Evolutionary conservation across 2,888 invertebrate genomes (phyloP).

Genomic region (Scaptomyza cyrtandrae): DNA sequence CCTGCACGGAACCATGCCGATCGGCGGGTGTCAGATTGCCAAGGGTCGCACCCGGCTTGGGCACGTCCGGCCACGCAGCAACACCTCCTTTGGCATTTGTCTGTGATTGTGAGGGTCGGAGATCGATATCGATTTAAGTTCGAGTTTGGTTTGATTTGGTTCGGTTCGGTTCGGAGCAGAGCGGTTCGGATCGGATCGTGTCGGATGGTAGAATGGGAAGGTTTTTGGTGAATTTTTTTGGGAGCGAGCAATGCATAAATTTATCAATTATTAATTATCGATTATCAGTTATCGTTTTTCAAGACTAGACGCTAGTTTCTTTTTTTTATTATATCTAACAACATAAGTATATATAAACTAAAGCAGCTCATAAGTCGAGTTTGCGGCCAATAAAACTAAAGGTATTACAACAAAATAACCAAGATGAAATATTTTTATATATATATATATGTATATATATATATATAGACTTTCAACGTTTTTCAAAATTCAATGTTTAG

Average conservation of each 20-base stretch:
- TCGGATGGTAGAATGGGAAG: conserved; percentile 38
- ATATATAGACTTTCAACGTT: conserved; percentile 6
- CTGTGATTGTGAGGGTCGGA: conserved; percentile 63
- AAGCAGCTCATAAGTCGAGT: conserved; percentile 41
- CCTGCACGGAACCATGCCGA: conserved; percentile 98
- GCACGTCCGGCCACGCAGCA: conserved; percentile 93
- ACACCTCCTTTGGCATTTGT: conserved; percentile 89
- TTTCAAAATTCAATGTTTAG: conserved; percentile 7
- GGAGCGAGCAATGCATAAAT: conserved; percentile 59
- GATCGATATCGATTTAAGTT: conserved; percentile 20
- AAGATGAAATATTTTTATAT: conserved; percentile 26
- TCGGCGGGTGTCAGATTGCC: conserved; percentile 97
- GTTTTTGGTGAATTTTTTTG: conserved; percentile 2
- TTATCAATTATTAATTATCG: conserved; percentile 53
- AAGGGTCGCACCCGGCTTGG: conserved; percentile 91
- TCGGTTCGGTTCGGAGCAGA: conserved; percentile 5
- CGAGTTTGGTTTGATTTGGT: neutral
- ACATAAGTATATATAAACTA: conserved; percentile 40
- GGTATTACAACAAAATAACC: conserved; percentile 38
- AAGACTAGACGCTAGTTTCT: conserved; percentile 42
- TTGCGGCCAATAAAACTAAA: conserved; percentile 39
- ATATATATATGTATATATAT: neutral
- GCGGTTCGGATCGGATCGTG: conserved; percentile 36
- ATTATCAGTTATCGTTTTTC: conserved; percentile 28
- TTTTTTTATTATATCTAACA: conserved; percentile 33